Evolutionary conservation across 1,140 invertebrate species (phyloP), one percentile per base, ranked within the genome.

Genomic region (Dinothrombium tinctorium): DNA sequence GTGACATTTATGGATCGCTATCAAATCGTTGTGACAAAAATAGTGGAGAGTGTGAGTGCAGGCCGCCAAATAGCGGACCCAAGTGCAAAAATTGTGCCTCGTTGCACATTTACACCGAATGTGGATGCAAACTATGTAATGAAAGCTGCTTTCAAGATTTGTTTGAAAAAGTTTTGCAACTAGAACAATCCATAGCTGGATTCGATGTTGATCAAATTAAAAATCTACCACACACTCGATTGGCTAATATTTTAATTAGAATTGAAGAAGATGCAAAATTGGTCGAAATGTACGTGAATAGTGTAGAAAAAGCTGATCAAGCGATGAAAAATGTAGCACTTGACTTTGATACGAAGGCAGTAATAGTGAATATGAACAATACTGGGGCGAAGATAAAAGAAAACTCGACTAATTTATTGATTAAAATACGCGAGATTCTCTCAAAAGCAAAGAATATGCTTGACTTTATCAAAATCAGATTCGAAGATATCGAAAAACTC

Each of bases 131-230:
- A 14, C 95, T 87, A 57, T 65, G 74, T 49, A n/a, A n/a, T n/a
- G 81, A 87, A 53, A 81, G 82, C 37, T 95, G 90, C 51, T 83
- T 80, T 2, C 72, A 78, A 42, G 63, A 76, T 1, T 61, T 96
- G 3, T 63, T 95, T 38, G 66, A 76, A 46, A 71, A 74, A 22
- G 54, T 82, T 2, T 69, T 74, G 43, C 48, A 41, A 31, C 22
- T 49, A 12, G 24, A 39, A n/a, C 15, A 17, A 3, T 32, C 46
- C 5, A 2, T 49, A 15, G 32, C 37, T 4, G 42, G 44, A 33
- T 35, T 33, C 56, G 54, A 59, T 37, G 68, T 64, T 9, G 60
- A 69, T 15, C 71, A 67, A 14, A 62, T 69, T n/a, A 69, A 76
- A 45, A 74, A 76, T 2, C 69, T 75, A 6, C 78, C 81, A 0